These are phyloP conservation scores for Phortica variegata DNA, from an alignment of 1,140 invertebrate genomes.

Conservation along the genomic window DNA sequence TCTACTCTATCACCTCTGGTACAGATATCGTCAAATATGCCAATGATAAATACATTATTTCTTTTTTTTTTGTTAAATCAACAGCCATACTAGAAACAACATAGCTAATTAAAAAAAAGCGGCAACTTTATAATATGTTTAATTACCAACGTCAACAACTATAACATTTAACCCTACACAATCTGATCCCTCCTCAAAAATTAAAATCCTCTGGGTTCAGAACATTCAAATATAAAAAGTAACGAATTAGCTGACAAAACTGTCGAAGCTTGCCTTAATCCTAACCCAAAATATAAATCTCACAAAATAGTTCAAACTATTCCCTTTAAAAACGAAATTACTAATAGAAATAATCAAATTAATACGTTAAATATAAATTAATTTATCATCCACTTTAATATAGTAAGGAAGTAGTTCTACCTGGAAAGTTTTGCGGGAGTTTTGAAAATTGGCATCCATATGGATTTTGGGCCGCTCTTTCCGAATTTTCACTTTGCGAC, in stretches of 20 bases:
- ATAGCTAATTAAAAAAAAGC: neutral
- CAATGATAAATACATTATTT: neutral
- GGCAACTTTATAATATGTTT: neutral
- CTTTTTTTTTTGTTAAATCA: neutral
- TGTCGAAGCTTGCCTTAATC: neutral
- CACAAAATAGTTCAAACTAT: too few relatives aligned
- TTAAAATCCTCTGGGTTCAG: conserved; percentile 5
- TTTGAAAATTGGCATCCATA: too few relatives aligned
- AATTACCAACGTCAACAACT: conserved; percentile 2
- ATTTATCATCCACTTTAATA: too few relatives aligned
- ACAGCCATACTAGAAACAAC: neutral
- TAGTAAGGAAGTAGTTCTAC: too few relatives aligned
- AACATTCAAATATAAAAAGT: neutral
- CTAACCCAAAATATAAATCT: too few relatives aligned
- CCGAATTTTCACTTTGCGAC: too few relatives aligned
- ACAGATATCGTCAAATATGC: neutral
- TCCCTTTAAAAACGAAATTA: too few relatives aligned
- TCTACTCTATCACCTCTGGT: neutral
- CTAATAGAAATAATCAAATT: too few relatives aligned
- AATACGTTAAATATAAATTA: too few relatives aligned
- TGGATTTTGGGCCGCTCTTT: too few relatives aligned
- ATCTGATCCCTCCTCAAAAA: conserved; percentile 4
- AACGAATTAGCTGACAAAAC: conserved; percentile 4
- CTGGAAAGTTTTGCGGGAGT: too few relatives aligned
- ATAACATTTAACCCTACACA: neutral